Evolutionary conservation across 2,113 vertebrate genomes (phyloP).

Genomic region (Dolichotis patagonum): DNA sequence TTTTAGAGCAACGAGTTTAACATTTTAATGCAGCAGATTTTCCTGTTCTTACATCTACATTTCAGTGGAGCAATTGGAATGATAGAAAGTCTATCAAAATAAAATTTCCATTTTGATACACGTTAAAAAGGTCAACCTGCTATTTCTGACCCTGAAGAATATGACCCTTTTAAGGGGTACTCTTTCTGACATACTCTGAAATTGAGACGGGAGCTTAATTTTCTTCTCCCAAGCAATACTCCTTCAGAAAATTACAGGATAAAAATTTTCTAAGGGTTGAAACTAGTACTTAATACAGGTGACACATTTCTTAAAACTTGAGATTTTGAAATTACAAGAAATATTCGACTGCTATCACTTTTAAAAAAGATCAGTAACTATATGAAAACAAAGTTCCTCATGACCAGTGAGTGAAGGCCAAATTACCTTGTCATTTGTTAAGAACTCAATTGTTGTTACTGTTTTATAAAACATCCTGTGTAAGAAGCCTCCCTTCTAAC

Average conservation of each 20-base stretch:
- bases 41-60: conserved; percentile 52
- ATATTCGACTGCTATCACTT: conserved; percentile 17
- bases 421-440: conserved; percentile 9
- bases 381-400: conserved; percentile 41
- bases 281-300: conserved; percentile 55
- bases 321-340: conserved; percentile 61
- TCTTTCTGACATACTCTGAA: conserved; percentile 54
- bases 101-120: conserved; percentile 79
- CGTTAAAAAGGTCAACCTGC: conserved; percentile 66
- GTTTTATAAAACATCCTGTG: conserved; percentile 41
- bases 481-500: neutral
- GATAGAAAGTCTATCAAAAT: conserved; percentile 74
- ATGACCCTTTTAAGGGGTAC: conserved; percentile 57
- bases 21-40: conserved; percentile 74
- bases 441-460: neutral
- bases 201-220: conserved; percentile 66
- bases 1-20: conserved; percentile 68
- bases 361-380: conserved; percentile 20
- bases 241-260: conserved; percentile 74
- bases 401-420: neutral
- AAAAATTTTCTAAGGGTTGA: conserved; percentile 67
- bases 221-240: conserved; percentile 64
- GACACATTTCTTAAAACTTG: conserved; percentile 51
- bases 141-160: conserved; percentile 69
- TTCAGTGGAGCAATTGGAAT: conserved; percentile 43